These are phyloP conservation scores for Apaloderma vittatum DNA, from an alignment of 2,113 vertebrate genomes.

Conservation along the genomic window DNA sequence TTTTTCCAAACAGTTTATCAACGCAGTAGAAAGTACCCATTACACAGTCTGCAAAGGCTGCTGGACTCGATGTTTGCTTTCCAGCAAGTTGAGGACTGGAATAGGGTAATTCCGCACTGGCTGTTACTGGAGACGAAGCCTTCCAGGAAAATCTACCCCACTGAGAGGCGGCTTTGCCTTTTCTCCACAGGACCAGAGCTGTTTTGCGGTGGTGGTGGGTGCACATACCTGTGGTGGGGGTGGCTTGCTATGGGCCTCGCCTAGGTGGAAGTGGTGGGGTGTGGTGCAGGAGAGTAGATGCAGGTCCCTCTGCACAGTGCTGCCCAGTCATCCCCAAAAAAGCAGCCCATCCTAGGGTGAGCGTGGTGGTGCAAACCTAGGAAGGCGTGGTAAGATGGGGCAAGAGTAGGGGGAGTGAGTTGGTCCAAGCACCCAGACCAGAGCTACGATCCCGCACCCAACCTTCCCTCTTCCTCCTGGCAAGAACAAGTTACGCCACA, in stretches of 20 bases:
- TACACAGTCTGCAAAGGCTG: neutral
- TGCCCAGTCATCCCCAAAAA: neutral
- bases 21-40: neutral
- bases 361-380: rapidly evolving
- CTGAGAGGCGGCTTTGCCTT: neutral
- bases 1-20: neutral
- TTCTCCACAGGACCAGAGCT: rapidly evolving
- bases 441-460: rapidly evolving
- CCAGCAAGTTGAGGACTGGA: neutral
- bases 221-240: rapidly evolving
- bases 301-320: neutral
- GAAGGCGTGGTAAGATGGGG: neutral
- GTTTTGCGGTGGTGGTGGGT: rapidly evolving
- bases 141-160: neutral
- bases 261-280: rapidly evolving
- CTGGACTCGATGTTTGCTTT: neutral
- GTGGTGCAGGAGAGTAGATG: rapidly evolving
- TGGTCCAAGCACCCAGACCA: neutral
- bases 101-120: neutral
- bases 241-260: rapidly evolving
- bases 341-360: neutral
- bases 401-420: rapidly evolving
- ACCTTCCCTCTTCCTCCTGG: neutral
- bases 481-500: rapidly evolving
- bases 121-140: neutral